Evolutionary conservation across 2,888 invertebrate genomes (phyloP), one percentile per base, ranked within the genome.

Genomic region (Tenthredo scrophulariae): DNA sequence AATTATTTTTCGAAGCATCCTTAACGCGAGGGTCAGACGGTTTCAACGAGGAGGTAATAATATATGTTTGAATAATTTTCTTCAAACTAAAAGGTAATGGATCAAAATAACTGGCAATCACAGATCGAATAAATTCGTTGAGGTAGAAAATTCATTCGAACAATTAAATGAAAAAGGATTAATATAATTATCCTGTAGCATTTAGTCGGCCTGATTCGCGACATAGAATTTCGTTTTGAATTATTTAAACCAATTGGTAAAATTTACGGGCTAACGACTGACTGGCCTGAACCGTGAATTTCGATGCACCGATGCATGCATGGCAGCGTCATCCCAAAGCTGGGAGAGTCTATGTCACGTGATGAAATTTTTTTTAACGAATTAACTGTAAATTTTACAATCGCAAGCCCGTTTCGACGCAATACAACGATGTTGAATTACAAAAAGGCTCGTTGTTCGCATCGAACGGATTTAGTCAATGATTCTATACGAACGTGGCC

Each of bases 1-100:
- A 29, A 70, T 83, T 67, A 50, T 83, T 83, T n/a, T 18, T 83
- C 29, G 83, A 67, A 6, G 50, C 65, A n/a, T 46, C 67, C 4
- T 4, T 83, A 18, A 29, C 29, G 2, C 67, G 46, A n/a, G 83
- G 29, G n/a, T 22, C 40, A 6, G 22, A 65, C 33, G 80, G 80
- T 10, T 33, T 83, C 7, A 67, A 43, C 67, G 83, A 83, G n/a
- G 83, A 83, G 83, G 83, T 83, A 29, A 43, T 7, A 37, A 54
- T 18, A 33, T 18, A 0, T 29, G 46, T 46, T 50, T 18, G 18
- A 77, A 54, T 40, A 37, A 72, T 46, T n/a, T 22, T 22, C 6
- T n/a, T 40, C 2, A 5, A 15, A 26, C 9, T 22, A 40, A 29
- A 62, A 62, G 29, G 3, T 13, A 10, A 62, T 5, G 77, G 26